Evolutionary conservation across 2,888 invertebrate species (phyloP).

Genomic region (Galerucella pusilla): DNA sequence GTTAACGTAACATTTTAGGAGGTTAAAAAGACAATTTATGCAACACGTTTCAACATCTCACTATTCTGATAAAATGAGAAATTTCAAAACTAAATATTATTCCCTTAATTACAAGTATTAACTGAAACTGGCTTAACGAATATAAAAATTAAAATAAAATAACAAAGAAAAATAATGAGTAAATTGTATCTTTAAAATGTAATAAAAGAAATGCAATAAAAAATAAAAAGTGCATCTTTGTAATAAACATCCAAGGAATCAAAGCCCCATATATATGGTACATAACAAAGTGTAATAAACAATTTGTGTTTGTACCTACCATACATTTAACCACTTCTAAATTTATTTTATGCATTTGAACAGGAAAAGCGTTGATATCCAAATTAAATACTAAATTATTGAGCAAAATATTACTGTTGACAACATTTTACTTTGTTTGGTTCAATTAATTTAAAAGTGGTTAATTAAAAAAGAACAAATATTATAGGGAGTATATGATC

Average conservation of each 20-base stretch:
- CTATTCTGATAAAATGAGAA: neutral
- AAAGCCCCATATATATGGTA: neutral
- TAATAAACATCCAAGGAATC: neutral
- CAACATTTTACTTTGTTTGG: neutral
- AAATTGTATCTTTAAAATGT: neutral
- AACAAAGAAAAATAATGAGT: neutral
- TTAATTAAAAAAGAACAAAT: neutral
- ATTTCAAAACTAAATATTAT: neutral
- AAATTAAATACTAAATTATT: too few relatives aligned
- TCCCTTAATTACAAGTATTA: neutral
- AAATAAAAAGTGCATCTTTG: neutral
- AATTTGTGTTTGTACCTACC: neutral
- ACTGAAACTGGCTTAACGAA: neutral
- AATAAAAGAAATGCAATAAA: neutral
- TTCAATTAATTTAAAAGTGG: neutral
- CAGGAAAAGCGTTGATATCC: too few relatives aligned
- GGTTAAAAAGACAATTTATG: conserved; percentile 29
- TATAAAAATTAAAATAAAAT: neutral
- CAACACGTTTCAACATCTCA: conserved; percentile 8
- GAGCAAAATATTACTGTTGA: too few relatives aligned
- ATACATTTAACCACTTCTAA: neutral
- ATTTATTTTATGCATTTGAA: neutral
- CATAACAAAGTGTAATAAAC: neutral
- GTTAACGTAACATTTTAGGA: conserved; percentile 23
- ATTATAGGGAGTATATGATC: neutral